Evolutionary conservation across 2,888 invertebrate genomes (phyloP).

Genomic region (Hirudinaria manillensis): DNA sequence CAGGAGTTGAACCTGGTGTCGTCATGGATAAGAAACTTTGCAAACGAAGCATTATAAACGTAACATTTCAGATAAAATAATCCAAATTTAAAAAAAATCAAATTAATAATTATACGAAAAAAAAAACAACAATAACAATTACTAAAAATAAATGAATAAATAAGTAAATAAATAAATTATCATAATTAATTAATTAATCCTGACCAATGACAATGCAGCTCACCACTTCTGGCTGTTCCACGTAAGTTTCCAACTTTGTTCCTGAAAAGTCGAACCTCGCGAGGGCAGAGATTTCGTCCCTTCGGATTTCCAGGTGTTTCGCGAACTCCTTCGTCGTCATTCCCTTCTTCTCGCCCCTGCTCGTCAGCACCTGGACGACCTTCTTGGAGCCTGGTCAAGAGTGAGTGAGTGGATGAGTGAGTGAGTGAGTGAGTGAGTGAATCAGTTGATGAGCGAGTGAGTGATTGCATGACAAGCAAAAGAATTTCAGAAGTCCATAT

Average conservation of each 20-base stretch:
- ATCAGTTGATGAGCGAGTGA: too few species aligned
- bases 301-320: conserved; percentile 75
- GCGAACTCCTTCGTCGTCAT: conserved; percentile 97
- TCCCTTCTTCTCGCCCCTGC: conserved; percentile 59
- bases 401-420: neutral
- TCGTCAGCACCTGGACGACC: neutral
- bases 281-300: conserved; percentile 68
- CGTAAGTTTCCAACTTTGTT: conserved; percentile 85
- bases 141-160: neutral
- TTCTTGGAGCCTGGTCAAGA: neutral
- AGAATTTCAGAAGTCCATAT: too few species aligned
- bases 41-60: neutral
- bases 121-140: too few species aligned
- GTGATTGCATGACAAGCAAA: too few species aligned
- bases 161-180: too few species aligned
- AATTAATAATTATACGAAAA: too few species aligned
- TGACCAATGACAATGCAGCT: conserved; percentile 42
- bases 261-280: conserved; percentile 94
- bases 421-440: too few species aligned
- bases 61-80: neutral
- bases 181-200: too few species aligned
- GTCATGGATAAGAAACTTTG: conserved; percentile 1
- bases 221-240: conserved; percentile 80
- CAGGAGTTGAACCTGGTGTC: neutral
- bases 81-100: neutral